Evolutionary conservation across 2,113 vertebrate species (phyloP).

Genomic region (Microcebus ravelobensis): DNA sequence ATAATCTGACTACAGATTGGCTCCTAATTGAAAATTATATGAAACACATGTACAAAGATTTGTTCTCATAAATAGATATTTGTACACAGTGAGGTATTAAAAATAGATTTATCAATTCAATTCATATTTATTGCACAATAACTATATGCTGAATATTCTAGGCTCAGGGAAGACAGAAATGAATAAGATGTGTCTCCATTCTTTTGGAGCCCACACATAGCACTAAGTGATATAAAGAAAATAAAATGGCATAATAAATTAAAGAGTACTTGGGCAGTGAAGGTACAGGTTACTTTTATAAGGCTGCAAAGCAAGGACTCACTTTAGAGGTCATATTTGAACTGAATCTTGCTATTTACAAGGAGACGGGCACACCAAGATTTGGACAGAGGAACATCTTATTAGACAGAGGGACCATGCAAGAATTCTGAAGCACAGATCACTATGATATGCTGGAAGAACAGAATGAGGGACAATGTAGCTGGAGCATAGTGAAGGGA

Average conservation of each 20-base stretch:
- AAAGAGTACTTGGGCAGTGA: background rate
- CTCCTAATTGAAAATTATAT: background rate
- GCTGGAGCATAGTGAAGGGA: background rate
- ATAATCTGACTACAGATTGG: background rate
- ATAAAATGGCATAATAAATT: background rate
- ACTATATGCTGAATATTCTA: background rate
- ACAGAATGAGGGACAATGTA: background rate
- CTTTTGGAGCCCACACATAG: background rate
- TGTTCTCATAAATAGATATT: background rate
- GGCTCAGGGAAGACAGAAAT: background rate
- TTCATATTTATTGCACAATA: background rate
- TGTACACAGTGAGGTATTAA: background rate
- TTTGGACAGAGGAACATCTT: background rate
- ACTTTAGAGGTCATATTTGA: background rate
- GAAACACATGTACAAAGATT: background rate
- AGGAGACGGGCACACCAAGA: background rate
- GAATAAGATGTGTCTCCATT: background rate
- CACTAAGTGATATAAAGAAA: background rate
- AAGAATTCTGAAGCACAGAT: background rate
- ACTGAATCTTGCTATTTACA: background rate
- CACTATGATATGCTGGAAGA: background rate
- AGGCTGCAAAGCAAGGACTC: background rate
- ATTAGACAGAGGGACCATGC: background rate
- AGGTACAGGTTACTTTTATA: background rate
- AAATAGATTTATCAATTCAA: background rate